phyloP scores from a whole-genome alignment of 2,113 vertebrate genomes.

The Neodon shergylaensis region DNA sequence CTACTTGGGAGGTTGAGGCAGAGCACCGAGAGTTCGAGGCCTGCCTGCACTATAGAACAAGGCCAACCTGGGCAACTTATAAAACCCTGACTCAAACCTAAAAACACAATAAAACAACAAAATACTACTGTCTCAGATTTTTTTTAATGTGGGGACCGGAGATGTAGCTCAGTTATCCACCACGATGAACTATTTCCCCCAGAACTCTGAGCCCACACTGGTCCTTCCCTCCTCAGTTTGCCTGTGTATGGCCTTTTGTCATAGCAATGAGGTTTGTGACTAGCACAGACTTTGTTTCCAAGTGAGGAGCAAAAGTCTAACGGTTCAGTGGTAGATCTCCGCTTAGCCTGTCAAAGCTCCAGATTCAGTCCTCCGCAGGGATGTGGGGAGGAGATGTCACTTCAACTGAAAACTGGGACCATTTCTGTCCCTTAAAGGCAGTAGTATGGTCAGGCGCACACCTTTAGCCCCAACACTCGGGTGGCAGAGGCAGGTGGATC shows the following conservation, averaged over 20 bases:
- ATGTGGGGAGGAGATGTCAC: neutral
- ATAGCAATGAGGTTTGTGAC: neutral
- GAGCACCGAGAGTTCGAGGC: neutral
- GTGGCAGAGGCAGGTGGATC: neutral
- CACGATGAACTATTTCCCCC: neutral
- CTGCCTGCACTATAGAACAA: neutral
- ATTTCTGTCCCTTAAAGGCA: neutral
- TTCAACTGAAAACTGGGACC: neutral
- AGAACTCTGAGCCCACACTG: neutral
- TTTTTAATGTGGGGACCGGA: neutral
- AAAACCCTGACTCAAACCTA: neutral
- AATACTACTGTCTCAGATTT: neutral
- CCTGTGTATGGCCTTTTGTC: neutral
- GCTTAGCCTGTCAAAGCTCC: neutral
- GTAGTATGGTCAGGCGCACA: neutral
- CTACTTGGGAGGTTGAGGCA: neutral
- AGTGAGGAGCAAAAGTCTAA: neutral
- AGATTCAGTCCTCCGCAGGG: neutral
- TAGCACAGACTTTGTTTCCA: neutral
- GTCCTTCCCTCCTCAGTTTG: neutral
- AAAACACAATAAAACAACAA: neutral
- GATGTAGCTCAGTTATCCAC: neutral
- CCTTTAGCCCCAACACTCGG: neutral
- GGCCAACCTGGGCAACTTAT: neutral
- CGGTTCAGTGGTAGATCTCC: neutral